phyloP scores from a whole-genome alignment of 2,888 invertebrate genomes.

The Acleris holmiana region DNA sequence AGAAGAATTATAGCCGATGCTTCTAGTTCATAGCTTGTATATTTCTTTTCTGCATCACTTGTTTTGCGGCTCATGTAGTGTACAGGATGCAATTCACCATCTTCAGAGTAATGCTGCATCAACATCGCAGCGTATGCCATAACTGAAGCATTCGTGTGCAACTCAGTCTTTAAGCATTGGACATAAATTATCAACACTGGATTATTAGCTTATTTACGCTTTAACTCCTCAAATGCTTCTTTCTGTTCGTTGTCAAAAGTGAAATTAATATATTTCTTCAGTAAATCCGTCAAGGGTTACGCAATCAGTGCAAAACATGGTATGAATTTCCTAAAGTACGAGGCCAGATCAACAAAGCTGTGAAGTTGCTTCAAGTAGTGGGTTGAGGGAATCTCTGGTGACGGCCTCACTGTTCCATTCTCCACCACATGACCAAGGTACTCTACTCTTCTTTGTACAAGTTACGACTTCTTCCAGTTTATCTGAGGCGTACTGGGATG shows the following conservation, averaged over 20 bases:
- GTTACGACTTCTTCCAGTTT: conserved; percentile 46
- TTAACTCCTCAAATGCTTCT: too few species aligned
- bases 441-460: conserved; percentile 42
- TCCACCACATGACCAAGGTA: conserved; percentile 28
- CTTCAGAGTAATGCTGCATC: too few species aligned
- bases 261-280: conserved; percentile 35
- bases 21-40: too few species aligned
- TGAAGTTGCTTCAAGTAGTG: too few species aligned
- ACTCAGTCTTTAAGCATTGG: too few species aligned
- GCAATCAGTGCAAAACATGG: conserved; percentile 44
- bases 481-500: background rate
- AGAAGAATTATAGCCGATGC: too few species aligned
- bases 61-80: too few species aligned
- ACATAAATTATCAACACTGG: conserved; percentile 39
- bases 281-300: conserved; percentile 40
- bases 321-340: conserved; percentile 9
- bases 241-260: conserved; percentile 21
- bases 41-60: too few species aligned
- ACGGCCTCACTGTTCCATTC: conserved; percentile 1
- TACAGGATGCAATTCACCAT: too few species aligned
- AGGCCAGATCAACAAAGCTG: background rate
- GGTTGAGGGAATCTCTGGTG: conserved; percentile 6
- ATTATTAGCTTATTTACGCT: conserved; percentile 20
- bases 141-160: too few species aligned
- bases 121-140: too few species aligned